Conservation (phyloP, 1,140 invertebrate genomes). For the Camponotus vicinus region DNA sequence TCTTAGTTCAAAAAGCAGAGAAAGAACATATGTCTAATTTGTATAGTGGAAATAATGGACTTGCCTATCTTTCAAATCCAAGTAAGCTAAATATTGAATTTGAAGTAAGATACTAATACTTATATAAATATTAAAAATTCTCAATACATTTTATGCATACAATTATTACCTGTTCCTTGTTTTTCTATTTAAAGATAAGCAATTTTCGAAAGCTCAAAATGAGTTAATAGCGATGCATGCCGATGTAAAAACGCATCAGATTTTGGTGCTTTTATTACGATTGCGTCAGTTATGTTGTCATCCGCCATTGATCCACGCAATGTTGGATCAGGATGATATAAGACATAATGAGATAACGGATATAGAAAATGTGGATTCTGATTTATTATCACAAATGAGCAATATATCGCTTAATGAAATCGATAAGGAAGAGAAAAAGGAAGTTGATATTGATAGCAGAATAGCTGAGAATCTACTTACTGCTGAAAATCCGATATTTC, state of each 20-base stretch:
- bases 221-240: slow-evolving; percentile 79
- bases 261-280: slow-evolving; percentile 93
- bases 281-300: slow-evolving; percentile 96
- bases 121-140: slow-evolving; percentile 12
- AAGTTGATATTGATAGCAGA: slow-evolving; percentile 75
- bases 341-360: slow-evolving; percentile 76
- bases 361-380: slow-evolving; percentile 81
- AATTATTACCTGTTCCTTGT: neutral
- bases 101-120: neutral
- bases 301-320: slow-evolving; percentile 91
- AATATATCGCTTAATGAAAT: slow-evolving; percentile 74
- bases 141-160: neutral
- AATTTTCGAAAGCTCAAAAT: slow-evolving; percentile 83
- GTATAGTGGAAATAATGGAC: slow-evolving; percentile 70
- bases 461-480: slow-evolving; percentile 86
- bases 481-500: slow-evolving; percentile 90
- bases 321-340: slow-evolving; percentile 86
- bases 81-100: slow-evolving; percentile 50
- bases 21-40: slow-evolving; percentile 85
- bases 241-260: slow-evolving; percentile 91
- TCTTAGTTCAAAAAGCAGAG: slow-evolving; percentile 91
- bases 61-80: slow-evolving; percentile 58
- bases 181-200: slow-evolving; percentile 68
- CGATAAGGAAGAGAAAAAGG: slow-evolving; percentile 81
- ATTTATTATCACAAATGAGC: slow-evolving; percentile 88